Base-by-base conservation (phyloP, 2,797 vertebrate genomes). In the Darevskia nairensis region DNA sequence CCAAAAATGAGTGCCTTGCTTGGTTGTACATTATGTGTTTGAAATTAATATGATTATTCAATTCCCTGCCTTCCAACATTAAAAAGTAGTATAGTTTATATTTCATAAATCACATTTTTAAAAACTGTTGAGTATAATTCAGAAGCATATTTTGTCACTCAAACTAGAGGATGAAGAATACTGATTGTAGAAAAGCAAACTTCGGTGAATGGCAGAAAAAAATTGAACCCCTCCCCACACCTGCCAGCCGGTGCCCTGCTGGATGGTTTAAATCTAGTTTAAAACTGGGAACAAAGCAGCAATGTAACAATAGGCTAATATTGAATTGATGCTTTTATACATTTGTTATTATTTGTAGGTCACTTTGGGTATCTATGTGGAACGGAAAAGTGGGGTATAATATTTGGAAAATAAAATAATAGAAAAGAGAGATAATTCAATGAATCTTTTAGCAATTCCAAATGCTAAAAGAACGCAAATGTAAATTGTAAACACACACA, bases 261-360 rank as follows among this genome's bases (percentile, higher is more conserved):
- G 46, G 91, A 93, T 90, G 82, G 72, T 68, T 91, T 68, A 89
- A 92, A 92, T 92, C 46, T 85, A 91, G 93, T 94, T 92, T 91
- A 93, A 92, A 92, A 93, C 88, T 84, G 81, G 74, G 25, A 89
- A 86, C 6, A 90, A 88, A 93, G 1, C 89, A 90, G 1, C 0
- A 4, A 3, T 0, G 2, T 23, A 69, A 59, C 72, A 71, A 66
- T 89, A 92, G 41, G 91, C 84, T 90, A 90, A 93, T 90, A 84
- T 6, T 64, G 19, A 61, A 61, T 61, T 61, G 61, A 19, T 64
- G 21, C 10, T 19, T 64, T 64, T 64, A 64, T 64, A 55, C 21
- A 64, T 64, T 64, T 64, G 21, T 64, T 64, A 19, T 64, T 23
- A 64, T 19, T 64, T 64, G 19, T 64, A 64, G 21, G 21, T 23